Conservation (phyloP, 2,888 invertebrate species). For the Blera fallax region DNA sequence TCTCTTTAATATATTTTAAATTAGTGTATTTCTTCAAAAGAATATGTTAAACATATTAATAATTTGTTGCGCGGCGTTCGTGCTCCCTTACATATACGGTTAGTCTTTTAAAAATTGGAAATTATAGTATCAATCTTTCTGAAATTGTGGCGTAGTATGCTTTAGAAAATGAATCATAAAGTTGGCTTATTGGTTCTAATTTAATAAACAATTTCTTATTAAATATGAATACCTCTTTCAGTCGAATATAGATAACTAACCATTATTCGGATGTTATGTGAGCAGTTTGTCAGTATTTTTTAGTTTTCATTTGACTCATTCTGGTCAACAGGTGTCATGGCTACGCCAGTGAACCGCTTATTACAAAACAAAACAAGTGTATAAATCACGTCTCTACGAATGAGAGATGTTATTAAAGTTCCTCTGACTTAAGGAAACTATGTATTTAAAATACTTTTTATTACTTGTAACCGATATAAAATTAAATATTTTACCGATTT, state of each 20-base stretch:
- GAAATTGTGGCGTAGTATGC: slow-evolving; percentile 37
- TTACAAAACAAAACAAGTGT: slow-evolving; percentile 12
- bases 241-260: not conserved
- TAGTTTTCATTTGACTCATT: not conserved
- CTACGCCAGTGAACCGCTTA: slow-evolving; percentile 7
- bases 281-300: not conserved
- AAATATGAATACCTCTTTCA: not conserved
- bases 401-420: no score
- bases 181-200: not conserved
- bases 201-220: not conserved
- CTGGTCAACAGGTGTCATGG: slow-evolving; percentile 62
- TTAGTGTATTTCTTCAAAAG: slow-evolving; percentile 42
- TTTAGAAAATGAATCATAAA: slow-evolving; percentile 32
- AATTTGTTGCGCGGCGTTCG: slow-evolving; percentile 1
- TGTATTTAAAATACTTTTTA: no score
- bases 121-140: not conserved
- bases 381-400: no score
- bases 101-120: slow-evolving; percentile 24
- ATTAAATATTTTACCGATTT: no score
- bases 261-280: not conserved
- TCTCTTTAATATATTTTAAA: slow-evolving; percentile 7
- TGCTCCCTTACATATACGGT: slow-evolving; percentile 29
- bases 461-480: no score
- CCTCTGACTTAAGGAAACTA: no score
- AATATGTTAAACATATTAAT: slow-evolving; percentile 40